Evolutionary conservation across 1,140 invertebrate species (phyloP).

Genomic region (Cydia strobilella): DNA sequence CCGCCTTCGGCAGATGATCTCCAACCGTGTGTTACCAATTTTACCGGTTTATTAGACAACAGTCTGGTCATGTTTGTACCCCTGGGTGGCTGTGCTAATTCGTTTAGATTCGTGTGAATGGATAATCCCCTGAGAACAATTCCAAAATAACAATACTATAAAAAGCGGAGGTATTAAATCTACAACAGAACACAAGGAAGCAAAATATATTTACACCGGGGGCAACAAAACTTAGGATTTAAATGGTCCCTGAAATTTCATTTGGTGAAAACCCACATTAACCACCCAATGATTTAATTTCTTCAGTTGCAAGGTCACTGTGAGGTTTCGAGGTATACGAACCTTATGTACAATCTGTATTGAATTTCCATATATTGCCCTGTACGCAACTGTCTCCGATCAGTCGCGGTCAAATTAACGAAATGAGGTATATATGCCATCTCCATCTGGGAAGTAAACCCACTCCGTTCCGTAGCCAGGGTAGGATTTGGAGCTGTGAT

Average conservation of each 20-base stretch:
- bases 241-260: too few species aligned
- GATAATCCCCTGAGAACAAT: conserved; percentile 3
- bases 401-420: conserved; percentile 64
- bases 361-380: conserved; percentile 49
- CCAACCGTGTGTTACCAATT: conserved; percentile 52
- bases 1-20: conserved; percentile 38
- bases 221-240: too few species aligned
- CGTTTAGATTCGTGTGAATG: conserved; percentile 37
- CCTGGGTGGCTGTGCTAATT: conserved; percentile 6
- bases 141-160: background rate
- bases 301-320: too few species aligned
- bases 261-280: too few species aligned
- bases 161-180: too few species aligned
- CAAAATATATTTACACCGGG: too few species aligned
- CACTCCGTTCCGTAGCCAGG: conserved; percentile 81
- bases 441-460: conserved; percentile 84
- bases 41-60: conserved; percentile 34
- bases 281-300: too few species aligned
- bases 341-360: conserved; percentile 71
- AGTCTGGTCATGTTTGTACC: conserved; percentile 12
- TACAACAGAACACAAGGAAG: too few species aligned
- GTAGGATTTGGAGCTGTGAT: background rate
- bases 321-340: conserved; percentile 6
- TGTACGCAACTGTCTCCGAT: conserved; percentile 42
- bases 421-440: conserved; percentile 81